Evolutionary conservation across 2,113 vertebrate species (phyloP), one percentile per base, ranked within the genome.

Genomic region (Strigops habroptila): DNA sequence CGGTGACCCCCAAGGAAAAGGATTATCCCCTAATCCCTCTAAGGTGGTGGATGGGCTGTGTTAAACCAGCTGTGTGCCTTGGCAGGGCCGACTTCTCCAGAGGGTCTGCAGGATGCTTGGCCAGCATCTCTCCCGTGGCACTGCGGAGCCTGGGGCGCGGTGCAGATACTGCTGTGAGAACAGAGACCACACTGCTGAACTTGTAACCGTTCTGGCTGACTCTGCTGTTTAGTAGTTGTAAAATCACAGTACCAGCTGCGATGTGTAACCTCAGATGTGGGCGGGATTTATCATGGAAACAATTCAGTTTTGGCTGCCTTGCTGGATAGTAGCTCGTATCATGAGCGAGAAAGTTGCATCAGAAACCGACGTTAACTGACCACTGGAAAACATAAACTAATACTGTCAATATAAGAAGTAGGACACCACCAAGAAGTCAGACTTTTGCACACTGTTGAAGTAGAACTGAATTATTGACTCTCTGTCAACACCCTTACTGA

Each of bases 251-350:
- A 90, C 59, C 60, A 83, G 59, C 68, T 75, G 85, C 44, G 51
- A 35, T 90, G 71, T 48, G n/a, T 70, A 37, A 90, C 82, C 46
- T 81, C 76, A 88, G 85, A 82, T 69, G 94, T 57, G 76, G 79
- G 68, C 0, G 6, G 88, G 80, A 90, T 88, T 94, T 94, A 74
- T 83, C 86, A 77, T 67, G 82, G 86, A 94, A 95, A 92, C 88
- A 86, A 74, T 67, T 95, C 46, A 5, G 17, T 83, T 86, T 63
- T 92, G 76, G 41, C 94, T 70, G 68, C 37, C 15, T 59, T 88
- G n/a, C 43, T 88, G 82, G 28, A 16, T 57, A 86, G 44, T 27
- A 49, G 59, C 24, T 70, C 10, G 0, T 74, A 35, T 55, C 17
- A 10, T 33, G 53, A 84, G 68, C 48, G 74, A 91, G 71, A 90